A percentile compares a stretch with the other conserved stretches of the same genome.
phyloP scores from a whole-genome alignment of 2,113 vertebrate genomes.

The Malurus elegans region DNA sequence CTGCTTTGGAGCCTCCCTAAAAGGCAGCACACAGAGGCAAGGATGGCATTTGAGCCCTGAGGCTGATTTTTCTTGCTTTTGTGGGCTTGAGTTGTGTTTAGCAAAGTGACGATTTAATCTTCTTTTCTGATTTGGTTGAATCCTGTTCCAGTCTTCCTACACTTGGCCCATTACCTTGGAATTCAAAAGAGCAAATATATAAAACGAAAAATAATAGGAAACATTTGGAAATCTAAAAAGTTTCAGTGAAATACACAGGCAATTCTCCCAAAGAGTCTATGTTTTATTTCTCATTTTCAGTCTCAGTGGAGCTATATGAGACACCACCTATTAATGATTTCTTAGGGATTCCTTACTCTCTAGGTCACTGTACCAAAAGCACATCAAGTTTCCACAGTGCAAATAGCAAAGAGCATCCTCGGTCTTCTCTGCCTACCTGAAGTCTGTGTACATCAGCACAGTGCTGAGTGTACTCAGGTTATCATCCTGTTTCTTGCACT shows the following conservation, averaged over 20 bases:
- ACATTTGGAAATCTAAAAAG: conserved; percentile 47
- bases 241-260: conserved; percentile 17
- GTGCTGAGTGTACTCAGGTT: background rate
- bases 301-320: conserved; percentile 27
- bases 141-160: conserved; percentile 18
- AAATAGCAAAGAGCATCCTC: background rate
- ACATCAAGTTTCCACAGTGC: background rate
- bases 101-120: conserved; percentile 37
- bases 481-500: background rate
- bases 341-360: conserved; percentile 51
- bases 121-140: conserved; percentile 49
- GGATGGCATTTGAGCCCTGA: background rate
- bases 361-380: conserved; percentile 22
- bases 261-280: conserved; percentile 8
- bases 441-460: background rate
- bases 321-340: conserved; percentile 52
- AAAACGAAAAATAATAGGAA: conserved; percentile 61
- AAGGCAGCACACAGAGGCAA: background rate
- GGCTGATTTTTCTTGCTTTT: background rate
- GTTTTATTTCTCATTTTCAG: conserved; percentile 25
- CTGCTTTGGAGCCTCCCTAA: conserved; percentile 1
- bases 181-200: conserved; percentile 45
- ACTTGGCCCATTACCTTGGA: conserved; percentile 42
- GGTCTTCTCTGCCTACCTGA: background rate
- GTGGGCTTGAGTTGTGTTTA: conserved; percentile 8